phyloP scores from a whole-genome alignment of 2,888 invertebrate species.

The Dromius quadrimaculatus region DNA sequence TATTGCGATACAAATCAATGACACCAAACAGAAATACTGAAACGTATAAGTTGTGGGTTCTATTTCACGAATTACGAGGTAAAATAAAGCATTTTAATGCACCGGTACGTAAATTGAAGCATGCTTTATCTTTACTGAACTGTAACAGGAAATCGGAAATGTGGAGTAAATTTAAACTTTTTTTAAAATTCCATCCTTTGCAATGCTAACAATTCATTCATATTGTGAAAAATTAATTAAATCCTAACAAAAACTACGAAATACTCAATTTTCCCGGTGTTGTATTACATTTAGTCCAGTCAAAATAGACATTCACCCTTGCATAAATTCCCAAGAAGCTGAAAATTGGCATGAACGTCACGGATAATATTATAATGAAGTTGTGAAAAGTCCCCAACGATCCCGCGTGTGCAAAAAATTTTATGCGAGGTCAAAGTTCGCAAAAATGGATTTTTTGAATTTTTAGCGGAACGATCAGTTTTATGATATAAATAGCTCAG shows the following conservation, averaged over 20 bases:
- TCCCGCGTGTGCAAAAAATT: no score
- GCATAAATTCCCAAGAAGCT: no score
- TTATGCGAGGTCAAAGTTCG: no score
- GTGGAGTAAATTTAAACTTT: slow-evolving; percentile 11
- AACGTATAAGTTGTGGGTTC: not conserved
- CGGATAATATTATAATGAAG: no score
- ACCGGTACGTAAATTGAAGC: not conserved
- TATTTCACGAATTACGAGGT: slow-evolving; percentile 14
- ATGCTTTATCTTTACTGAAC: slow-evolving; percentile 8
- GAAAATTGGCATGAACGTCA: no score
- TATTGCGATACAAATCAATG: not conserved
- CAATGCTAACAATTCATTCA: slow-evolving; percentile 2
- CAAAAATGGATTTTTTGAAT: no score
- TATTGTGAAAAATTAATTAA: slow-evolving; percentile 18
- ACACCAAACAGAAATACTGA: not conserved
- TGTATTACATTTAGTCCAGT: no score
- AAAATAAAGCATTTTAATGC: slow-evolving; percentile 5
- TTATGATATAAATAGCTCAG: no score
- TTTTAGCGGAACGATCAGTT: no score
- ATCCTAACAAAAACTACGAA: not conserved
- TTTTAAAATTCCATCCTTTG: not conserved
- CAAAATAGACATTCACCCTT: no score
- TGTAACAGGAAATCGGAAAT: not conserved
- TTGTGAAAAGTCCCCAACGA: no score
- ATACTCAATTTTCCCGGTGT: not conserved